Base-by-base conservation (phyloP, 2,113 vertebrate genomes). In the Chelonoidis abingdonii region DNA sequence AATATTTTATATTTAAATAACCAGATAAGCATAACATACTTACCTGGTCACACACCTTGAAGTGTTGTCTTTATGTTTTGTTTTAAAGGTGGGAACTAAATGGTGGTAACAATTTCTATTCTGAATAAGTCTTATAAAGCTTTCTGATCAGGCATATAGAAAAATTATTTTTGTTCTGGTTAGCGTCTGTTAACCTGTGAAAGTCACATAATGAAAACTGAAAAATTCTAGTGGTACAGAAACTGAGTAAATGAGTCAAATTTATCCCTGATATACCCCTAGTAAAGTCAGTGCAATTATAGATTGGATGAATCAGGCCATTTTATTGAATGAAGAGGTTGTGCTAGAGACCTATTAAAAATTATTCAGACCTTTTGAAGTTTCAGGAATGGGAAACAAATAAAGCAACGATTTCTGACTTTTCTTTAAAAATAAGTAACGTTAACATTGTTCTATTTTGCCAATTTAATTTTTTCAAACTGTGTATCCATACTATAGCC, bases 51-150 rank as follows among this genome's bases (percentile, higher is more conserved):
- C 29, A 38, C 5, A 27, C 12, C 8, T 81, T 41, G 24, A 44
- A 25, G 19, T 1, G 24, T 19, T 49, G 54, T 25, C 29, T 6
- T 49, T 38, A 16, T 0, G 2, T 47, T 78, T 50, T 44, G 49
- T 10, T 44, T 19, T 69, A 31, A 27, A 31, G 17, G 21, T 53
- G n/a, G 14, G 10, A 38, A 49, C 21, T 27, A 3, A 81, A n/a
- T 81, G 21, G 41, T 25, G 80, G 29, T 65, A 41, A 69, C 83
- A 53, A 47, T 56, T n/a, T 19, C 65, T 4, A 6, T 62, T 87
- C 54, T 62, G 12, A 25, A 53, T 53, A 25, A 49, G 53, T 11
- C 79, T 22, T n/a, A 25, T 2, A 24, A 31, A 35, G 6, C 6
- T 81, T 69, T 65, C 29, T 86, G 72, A 76, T 76, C 38, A 44